Base-by-base conservation (phyloP, 2,113 vertebrate genomes). In the Chitala chitala region DNA sequence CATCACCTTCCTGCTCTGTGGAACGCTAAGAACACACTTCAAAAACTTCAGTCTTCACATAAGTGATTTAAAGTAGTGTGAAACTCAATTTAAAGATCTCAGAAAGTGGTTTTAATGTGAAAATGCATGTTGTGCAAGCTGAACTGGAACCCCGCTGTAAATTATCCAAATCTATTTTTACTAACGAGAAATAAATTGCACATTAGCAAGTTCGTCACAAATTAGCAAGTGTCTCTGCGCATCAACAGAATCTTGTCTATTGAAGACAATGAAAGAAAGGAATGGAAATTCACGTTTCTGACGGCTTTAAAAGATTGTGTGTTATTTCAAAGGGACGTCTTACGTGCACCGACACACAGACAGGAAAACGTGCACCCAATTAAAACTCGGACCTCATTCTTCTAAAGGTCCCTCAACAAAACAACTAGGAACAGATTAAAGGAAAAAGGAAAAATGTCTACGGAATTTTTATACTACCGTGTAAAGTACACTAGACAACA, bases 191-290 rank as follows among this genome's bases (percentile, higher is more conserved):
- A 81, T 75, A 77, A 44, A 80, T 78, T 74, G 80, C 50, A 33
- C 17, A 10, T 17, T 79, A 29, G 64, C 36, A 74, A 76, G 74
- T 75, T 82, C 71, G 46, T 77, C 48, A 65, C 73, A 72, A 77
- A 77, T 83, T 78, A 76, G 68, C 38, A 55, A 77, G 75, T 76
- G 78, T 72, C 77, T 72, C 31, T 76, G 73, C 72, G 63, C 69
- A 66, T 73, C 75, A 69, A 38, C 9, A 33, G 73, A 76, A 65
- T 63, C 59, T 66, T 42, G 68, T 51, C 54, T 75, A 72, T 36
- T 76, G 75, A 51, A 15, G 55, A 73, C 12, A n/a, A 48, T 70
- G 69, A 10, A 54, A 55, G n/a, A n/a, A 66, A 26, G 24, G 15
- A 68, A 50, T 33, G n/a, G n/a, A 69, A 69, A 58, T 20, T 50